Evolutionary conservation across 2,888 invertebrate genomes (phyloP).

Genomic region (Sinelater perroti): DNA sequence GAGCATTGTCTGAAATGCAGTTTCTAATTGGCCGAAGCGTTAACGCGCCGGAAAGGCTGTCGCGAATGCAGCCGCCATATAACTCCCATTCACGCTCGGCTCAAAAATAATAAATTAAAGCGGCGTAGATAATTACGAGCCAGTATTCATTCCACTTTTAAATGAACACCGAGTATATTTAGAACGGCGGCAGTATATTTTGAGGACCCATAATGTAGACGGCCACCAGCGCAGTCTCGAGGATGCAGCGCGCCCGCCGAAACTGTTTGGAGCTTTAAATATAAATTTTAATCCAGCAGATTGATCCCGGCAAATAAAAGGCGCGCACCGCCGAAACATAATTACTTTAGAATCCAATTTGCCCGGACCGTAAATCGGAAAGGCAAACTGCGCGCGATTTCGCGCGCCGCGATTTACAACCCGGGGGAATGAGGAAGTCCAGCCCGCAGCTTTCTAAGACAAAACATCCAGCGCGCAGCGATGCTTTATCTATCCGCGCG

Average conservation of each 20-base stretch:
- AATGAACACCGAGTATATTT: slow-evolving; percentile 14
- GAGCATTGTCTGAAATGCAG: neutral
- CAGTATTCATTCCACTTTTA: slow-evolving; percentile 19
- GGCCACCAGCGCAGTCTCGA: slow-evolving; percentile 26
- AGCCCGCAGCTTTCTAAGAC: slow-evolving; percentile 3
- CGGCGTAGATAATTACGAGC: slow-evolving; percentile 18
- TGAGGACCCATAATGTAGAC: slow-evolving; percentile 12
- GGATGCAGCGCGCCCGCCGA: slow-evolving; percentile 21
- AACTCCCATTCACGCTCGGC: slow-evolving; percentile 7
- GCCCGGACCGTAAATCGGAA: slow-evolving; percentile 28
- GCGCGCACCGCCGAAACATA: slow-evolving; percentile 32
- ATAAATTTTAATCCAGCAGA: slow-evolving; percentile 37
- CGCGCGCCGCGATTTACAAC: slow-evolving; percentile 34
- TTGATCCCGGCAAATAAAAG: slow-evolving; percentile 35
- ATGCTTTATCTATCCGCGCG: slow-evolving; percentile 6
- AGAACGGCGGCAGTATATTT: slow-evolving; percentile 20
- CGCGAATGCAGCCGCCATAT: slow-evolving; percentile 4
- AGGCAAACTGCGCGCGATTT: slow-evolving; percentile 26
- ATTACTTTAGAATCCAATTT: slow-evolving; percentile 33
- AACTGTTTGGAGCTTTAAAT: slow-evolving; percentile 28
- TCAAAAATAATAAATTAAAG: slow-evolving; percentile 12
- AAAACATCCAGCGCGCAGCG: slow-evolving; percentile 14
- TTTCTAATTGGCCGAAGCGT: slow-evolving; percentile 6
- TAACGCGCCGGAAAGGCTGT: slow-evolving; percentile 5
- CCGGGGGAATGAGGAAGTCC: slow-evolving; percentile 35